phyloP scores from a whole-genome alignment of 2,113 vertebrate genomes.

The Paramisgurnus dabryanus region DNA sequence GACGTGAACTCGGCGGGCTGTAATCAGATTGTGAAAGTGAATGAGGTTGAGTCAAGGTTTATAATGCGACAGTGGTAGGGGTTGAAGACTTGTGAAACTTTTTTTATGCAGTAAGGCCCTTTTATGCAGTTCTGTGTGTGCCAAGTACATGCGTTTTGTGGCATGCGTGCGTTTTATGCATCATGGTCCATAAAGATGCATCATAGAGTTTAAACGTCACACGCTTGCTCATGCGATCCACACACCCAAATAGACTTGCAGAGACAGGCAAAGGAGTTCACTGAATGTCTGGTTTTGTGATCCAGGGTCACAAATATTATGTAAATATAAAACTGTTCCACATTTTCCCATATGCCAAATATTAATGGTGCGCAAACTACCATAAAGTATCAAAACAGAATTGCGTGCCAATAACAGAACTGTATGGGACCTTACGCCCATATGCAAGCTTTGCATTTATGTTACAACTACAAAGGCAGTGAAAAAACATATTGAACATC shows the following conservation, averaged over 20 bases:
- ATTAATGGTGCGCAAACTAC: too few species aligned
- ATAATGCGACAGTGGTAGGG: slow-evolving; percentile 31
- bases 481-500: too few species aligned
- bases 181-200: background rate
- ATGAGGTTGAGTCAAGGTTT: background rate
- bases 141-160: slow-evolving; percentile 5
- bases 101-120: background rate
- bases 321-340: too few species aligned
- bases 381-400: background rate
- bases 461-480: background rate
- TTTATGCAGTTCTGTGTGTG: background rate
- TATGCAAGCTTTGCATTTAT: background rate
- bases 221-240: too few species aligned
- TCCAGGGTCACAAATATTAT: background rate
- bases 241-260: background rate
- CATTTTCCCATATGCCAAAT: background rate
- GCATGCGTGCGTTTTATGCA: too few species aligned
- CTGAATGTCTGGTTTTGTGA: too few species aligned
- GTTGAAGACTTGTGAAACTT: slow-evolving; percentile 55
- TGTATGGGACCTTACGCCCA: background rate
- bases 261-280: background rate
- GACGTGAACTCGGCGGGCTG: background rate
- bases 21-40: slow-evolving; percentile 32
- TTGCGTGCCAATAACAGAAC: background rate
- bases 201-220: background rate